Evolutionary conservation across 2,888 invertebrate genomes (phyloP).

Genomic region (Scaptomyza flava): DNA sequence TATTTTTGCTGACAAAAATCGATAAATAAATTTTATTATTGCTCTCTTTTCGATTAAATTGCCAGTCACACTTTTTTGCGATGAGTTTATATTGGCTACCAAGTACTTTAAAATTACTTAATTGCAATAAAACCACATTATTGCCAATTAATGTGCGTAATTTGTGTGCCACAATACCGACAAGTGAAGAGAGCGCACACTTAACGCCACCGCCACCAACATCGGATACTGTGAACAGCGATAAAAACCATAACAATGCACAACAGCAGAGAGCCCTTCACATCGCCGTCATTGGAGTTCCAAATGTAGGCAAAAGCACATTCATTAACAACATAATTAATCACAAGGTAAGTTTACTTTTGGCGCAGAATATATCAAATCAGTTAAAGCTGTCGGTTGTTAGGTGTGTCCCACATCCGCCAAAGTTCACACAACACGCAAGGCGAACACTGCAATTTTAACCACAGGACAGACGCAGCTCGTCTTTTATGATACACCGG

Average conservation of each 20-base stretch:
- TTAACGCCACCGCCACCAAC: slow-evolving; percentile 5
- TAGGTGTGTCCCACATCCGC: slow-evolving; percentile 95
- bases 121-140: slow-evolving; percentile 37
- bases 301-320: slow-evolving; percentile 98
- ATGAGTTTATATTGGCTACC: slow-evolving; percentile 45
- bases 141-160: slow-evolving; percentile 30
- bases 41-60: slow-evolving; percentile 13
- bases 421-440: slow-evolving; percentile 96
- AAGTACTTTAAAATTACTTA: slow-evolving; percentile 52
- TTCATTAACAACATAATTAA: slow-evolving; percentile 94
- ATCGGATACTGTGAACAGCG: slow-evolving; percentile 5
- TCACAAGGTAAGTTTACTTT: slow-evolving; percentile 87
- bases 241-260: slow-evolving; percentile 6
- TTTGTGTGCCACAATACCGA: slow-evolving; percentile 33
- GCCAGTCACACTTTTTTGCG: slow-evolving; percentile 31
- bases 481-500: slow-evolving; percentile 97
- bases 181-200: slow-evolving; percentile 19
- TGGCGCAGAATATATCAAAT: neutral
- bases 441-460: slow-evolving; percentile 89
- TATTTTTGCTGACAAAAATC: neutral
- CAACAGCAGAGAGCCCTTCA: slow-evolving; percentile 69
- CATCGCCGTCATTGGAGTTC: slow-evolving; percentile 95
- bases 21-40: neutral
- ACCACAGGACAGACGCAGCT: slow-evolving; percentile 92
- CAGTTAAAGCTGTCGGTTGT: slow-evolving; percentile 42